phyloP scores from a whole-genome alignment of 1,140 invertebrate genomes.

The Nilaparvata lugens region DNA sequence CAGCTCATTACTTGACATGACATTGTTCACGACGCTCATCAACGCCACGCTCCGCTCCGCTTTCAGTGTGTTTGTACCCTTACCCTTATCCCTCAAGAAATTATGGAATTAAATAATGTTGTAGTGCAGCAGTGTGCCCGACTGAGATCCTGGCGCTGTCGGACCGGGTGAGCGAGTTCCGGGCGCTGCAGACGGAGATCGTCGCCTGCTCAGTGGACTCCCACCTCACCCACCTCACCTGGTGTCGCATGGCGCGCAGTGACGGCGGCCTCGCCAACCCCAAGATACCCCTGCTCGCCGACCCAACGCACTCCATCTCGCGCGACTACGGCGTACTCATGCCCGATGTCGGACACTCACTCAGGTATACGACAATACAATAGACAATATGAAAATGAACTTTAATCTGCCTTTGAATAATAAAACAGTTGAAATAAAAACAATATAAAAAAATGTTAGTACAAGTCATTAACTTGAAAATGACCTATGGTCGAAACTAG shows the following conservation, averaged over 20 bases:
- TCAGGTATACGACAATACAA: slow-evolving; percentile 51
- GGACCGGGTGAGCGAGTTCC: slow-evolving; percentile 76
- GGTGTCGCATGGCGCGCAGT: slow-evolving; percentile 91
- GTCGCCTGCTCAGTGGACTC: slow-evolving; percentile 84
- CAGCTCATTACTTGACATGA: too few species aligned
- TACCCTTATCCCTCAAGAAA: too few species aligned
- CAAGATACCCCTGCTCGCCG: slow-evolving; percentile 93
- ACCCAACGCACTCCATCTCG: slow-evolving; percentile 81
- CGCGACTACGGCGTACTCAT: slow-evolving; percentile 88
- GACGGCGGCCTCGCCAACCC: slow-evolving; percentile 91
- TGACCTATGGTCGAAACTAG: too few species aligned
- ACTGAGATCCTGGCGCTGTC: slow-evolving; percentile 92
- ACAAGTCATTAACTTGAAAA: too few species aligned
- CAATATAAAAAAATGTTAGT: too few species aligned
- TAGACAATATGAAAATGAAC: too few species aligned
- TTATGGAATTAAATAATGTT: too few species aligned
- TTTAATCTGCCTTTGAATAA: too few species aligned
- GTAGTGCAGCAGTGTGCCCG: slow-evolving; percentile 78
- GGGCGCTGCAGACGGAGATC: slow-evolving; percentile 71
- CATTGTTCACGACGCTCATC: too few species aligned
- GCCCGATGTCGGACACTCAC: slow-evolving; percentile 86
- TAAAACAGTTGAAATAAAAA: too few species aligned
- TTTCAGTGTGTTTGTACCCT: too few species aligned
- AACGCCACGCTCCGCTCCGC: too few species aligned
- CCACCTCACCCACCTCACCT: slow-evolving; percentile 84